Percentiles rank a stretch among this genome's conserved stretches.
Conservation (phyloP, 2,113 vertebrate species). For the Carassius auratus region DNA sequence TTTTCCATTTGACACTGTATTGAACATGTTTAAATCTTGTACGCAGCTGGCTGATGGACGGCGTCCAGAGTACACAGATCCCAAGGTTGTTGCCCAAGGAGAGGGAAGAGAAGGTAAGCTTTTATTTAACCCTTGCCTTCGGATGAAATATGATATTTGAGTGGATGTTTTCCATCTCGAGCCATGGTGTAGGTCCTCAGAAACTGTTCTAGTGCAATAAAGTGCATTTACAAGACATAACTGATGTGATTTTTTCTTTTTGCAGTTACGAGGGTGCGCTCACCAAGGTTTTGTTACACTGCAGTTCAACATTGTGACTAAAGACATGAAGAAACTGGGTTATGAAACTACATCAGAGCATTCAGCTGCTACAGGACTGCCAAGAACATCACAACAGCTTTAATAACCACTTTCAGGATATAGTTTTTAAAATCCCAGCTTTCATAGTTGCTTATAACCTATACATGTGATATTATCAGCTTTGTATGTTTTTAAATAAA, state of each 20-base stretch:
- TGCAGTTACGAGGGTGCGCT: slow-evolving; percentile 89
- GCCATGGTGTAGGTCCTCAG: background rate
- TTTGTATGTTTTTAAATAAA: slow-evolving; percentile 52
- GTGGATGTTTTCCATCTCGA: no score
- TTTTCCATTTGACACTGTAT: background rate
- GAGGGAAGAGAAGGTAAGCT: slow-evolving; percentile 92
- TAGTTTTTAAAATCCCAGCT: no score
- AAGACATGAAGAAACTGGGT: slow-evolving; percentile 93
- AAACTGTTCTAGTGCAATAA: background rate
- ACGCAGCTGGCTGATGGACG: slow-evolving; percentile 89
- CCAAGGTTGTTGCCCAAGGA: slow-evolving; percentile 90
- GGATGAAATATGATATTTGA: background rate
- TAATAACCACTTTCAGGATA: background rate
- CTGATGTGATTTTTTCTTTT: slow-evolving; percentile 18
- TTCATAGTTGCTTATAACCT: background rate
- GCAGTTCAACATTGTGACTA: slow-evolving; percentile 90
- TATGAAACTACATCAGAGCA: slow-evolving; percentile 77
- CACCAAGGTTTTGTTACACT: slow-evolving; percentile 90
- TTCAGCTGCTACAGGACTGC: slow-evolving; percentile 49
- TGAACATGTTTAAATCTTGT: slow-evolving; percentile 22
- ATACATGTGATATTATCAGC: background rate
- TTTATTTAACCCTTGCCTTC: background rate
- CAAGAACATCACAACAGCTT: slow-evolving; percentile 32
- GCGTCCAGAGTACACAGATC: slow-evolving; percentile 92
- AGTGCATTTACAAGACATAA: background rate